Percentiles rank a stretch among this genome's conserved stretches.
These are phyloP conservation scores for Eospalax fontanierii DNA, from an alignment of 2,797 vertebrate genomes.

Conservation along the genomic window DNA sequence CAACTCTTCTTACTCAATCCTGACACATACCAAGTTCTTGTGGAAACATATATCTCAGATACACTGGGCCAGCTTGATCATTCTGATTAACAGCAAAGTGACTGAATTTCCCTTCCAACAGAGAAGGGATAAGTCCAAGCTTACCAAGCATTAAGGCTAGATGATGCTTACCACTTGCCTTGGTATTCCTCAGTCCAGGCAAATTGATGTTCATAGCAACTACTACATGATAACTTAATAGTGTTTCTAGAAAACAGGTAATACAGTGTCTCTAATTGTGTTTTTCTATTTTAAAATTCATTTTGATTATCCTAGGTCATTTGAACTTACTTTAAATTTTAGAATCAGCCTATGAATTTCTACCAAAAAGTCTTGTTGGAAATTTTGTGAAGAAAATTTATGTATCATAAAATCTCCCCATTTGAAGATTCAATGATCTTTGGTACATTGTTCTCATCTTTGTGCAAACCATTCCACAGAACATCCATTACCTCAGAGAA, in stretches of 20 bases:
- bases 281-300: not conserved
- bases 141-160: not conserved
- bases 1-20: not conserved
- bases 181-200: not conserved
- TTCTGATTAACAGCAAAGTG: not conserved
- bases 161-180: not conserved
- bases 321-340: too few species aligned
- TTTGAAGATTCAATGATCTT: not conserved
- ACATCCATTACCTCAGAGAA: not conserved
- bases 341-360: not conserved
- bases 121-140: not conserved
- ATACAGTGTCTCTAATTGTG: too few species aligned
- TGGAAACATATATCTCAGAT: not conserved
- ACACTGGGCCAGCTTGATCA: not conserved
- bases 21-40: not conserved
- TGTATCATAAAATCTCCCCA: not conserved
- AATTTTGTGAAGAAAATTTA: not conserved
- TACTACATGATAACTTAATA: not conserved
- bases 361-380: not conserved
- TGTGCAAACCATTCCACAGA: not conserved
- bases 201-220: not conserved
- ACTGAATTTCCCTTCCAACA: not conserved
- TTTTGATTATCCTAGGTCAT: not conserved
- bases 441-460: not conserved
- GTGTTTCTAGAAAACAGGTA: not conserved